Evolutionary conservation across 30 jellyfish, hydroid and myxozoan species (phyloP), one percentile per base, ranked within the genome.

Genomic region (Aurelia aurita): DNA sequence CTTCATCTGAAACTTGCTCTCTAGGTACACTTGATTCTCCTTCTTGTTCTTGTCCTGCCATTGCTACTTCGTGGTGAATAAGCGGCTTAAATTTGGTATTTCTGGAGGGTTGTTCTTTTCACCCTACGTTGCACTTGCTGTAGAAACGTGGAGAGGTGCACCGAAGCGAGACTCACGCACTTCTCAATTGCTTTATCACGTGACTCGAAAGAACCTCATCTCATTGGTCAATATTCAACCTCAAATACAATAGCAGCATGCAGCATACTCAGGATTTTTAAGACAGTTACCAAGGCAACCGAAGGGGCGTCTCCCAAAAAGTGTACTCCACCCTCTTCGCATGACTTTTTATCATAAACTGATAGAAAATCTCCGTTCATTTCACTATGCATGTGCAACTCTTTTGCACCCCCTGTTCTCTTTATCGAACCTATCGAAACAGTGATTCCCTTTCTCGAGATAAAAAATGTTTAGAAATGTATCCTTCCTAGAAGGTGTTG

Each of bases 131-230:
- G 51, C 82, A 54, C 63, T 75, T 75, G 55, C 64, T 46, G 58
- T 75, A 27, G 76, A 75, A 75, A 75, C 87, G 87, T 75, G 87
- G 87, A 46, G 39, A 55, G 25, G 76, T 18, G 25, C 67, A 55
- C 44, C 64, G 74, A 75, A 75, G 63, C 87, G 87, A 75, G 87
- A 62, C 47, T 39, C 87, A 57, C 66, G 57, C 13, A 21, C 87
- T 53, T 75, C 77, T 26, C 43, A 51, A 53, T 3, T 26, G 77
- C 77, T 14, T 22, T 20, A 12, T 26, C 75, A 58, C 75, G 74
- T 54, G 87, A 28, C 57, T 0, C n/a, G 3, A 22, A 28, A 20
- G n/a, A n/a, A 13, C 57, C 13, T 27, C 20, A 51, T 55, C 15
- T 34, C 20, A 75, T 75, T 75, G 75, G 74, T 53, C 18, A 5